Evolutionary conservation across 2,888 invertebrate genomes (phyloP).

Genomic region (Tricholauxania praeusta): DNA sequence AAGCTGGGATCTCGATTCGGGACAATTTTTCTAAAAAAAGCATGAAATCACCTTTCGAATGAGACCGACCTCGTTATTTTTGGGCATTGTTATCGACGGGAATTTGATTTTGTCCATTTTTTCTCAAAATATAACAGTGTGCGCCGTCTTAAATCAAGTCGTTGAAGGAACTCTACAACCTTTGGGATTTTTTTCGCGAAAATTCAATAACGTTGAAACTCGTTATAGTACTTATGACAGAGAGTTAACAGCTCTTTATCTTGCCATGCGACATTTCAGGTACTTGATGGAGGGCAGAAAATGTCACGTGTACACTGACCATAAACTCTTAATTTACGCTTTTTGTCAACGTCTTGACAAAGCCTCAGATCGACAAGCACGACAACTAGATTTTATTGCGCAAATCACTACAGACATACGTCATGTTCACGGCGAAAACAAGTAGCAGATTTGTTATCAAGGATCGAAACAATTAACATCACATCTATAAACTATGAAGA

Average conservation of each 20-base stretch:
- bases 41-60: too few relatives aligned
- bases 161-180: conserved; percentile 48
- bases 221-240: conserved; percentile 63
- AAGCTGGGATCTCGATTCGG: too few relatives aligned
- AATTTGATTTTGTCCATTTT: too few relatives aligned
- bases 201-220: conserved; percentile 54
- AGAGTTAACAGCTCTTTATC: conserved; percentile 63
- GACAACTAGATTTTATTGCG: too few relatives aligned
- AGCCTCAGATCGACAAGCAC: conserved; percentile 40
- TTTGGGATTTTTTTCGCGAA: conserved; percentile 61
- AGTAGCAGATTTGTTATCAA: conserved; percentile 45
- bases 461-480: conserved; percentile 38
- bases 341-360: conserved; percentile 43
- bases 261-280: conserved; percentile 54
- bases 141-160: too few relatives aligned
- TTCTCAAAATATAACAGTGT: too few relatives aligned
- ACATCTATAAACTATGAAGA: conserved; percentile 35
- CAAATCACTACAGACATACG: conserved; percentile 46
- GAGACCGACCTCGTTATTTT: too few relatives aligned
- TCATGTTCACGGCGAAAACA: conserved; percentile 42
- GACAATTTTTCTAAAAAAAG: too few relatives aligned
- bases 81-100: too few relatives aligned
- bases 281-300: conserved; percentile 47
- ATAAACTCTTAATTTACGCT: conserved; percentile 47
- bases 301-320: conserved; percentile 47